Evolutionary conservation across 2,797 vertebrate genomes (phyloP).

Genomic region (Iguana delicatissima): DNA sequence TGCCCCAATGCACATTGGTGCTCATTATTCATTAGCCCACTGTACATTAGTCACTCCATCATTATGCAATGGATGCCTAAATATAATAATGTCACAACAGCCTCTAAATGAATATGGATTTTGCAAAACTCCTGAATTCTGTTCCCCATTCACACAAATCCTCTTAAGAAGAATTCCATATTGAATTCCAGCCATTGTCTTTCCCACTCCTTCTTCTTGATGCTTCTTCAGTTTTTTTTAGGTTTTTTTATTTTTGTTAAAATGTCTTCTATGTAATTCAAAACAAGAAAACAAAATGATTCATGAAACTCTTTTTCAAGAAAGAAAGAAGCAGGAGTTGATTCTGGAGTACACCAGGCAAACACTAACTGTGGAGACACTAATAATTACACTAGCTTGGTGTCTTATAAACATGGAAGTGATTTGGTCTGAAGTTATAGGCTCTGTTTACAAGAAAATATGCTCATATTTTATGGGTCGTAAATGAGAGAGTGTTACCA

Average conservation of each 20-base stretch:
- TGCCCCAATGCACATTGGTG: no score
- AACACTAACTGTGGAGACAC: background rate
- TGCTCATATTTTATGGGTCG: background rate
- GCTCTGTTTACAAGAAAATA: slow-evolving; percentile 5
- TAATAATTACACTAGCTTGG: background rate
- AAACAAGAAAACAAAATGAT: slow-evolving; percentile 37
- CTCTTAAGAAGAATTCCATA: no score
- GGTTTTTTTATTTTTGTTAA: slow-evolving; percentile 1
- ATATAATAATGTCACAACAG: no score
- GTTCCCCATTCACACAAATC: no score
- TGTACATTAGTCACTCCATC: no score
- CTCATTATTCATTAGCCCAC: no score
- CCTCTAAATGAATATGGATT: no score
- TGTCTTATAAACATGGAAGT: background rate
- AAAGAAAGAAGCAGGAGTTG: slow-evolving; percentile 4
- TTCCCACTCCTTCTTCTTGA: background rate
- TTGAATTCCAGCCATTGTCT: background rate
- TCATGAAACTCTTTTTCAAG: slow-evolving; percentile 14
- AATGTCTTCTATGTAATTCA: slow-evolving; percentile 26
- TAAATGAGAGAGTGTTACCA: background rate
- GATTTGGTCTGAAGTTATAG: background rate
- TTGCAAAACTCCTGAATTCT: no score
- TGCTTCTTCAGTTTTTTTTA: background rate
- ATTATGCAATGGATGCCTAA: no score
- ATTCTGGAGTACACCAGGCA: slow-evolving; percentile 13